Evolutionary conservation across 2,888 invertebrate genomes (phyloP), one percentile per base, ranked within the genome.

Genomic region (Caenorhabditis macrosperma): DNA sequence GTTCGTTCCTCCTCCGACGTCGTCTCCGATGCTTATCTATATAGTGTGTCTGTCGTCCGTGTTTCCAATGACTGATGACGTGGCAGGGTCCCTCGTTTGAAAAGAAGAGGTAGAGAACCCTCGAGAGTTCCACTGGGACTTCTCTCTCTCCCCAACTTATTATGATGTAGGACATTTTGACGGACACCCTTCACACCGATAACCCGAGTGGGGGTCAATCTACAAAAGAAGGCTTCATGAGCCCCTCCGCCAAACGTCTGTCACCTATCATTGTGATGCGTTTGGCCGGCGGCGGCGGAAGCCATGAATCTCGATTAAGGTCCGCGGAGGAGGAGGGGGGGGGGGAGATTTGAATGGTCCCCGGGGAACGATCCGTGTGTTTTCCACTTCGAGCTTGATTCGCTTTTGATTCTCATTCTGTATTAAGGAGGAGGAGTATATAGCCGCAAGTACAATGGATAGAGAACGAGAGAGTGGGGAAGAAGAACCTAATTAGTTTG

Each of bases 261-360:
- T 74, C 74, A 74, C 74, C 74, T 74, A 74, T 74, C 64, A 61
- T 38, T 72, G 63, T 48, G 72, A 64, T 64, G 54, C 54, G 33
- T 54, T 54, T 54, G 61, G 54, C n/a, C 20, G 5, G 12, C 59
- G 22, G 17, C 48, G 44, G 52, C 74, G 76, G 76, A 77, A 77
- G 63, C 76, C 57, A 77, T 77, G 76, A 77, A 77, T 77, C 76
- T 69, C 76, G 76, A 77, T 77, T 77, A 77, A 55, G 63, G 60
- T 54, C 15, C 3, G 46, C 46, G 7, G 41, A 22, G 17, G 41
- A 6, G 20, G 22, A 35, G 35, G 17, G 17, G 35, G 20, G 55
- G 24, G 17, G 35, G 20, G 55, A 20, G 22, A 17, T 44, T 44
- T 52, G 64, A 38, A 54, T 54, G 48, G 30, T 54, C 76, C 68